phyloP scores from a whole-genome alignment of 2,888 invertebrate species.

The Tipula lateralis region DNA sequence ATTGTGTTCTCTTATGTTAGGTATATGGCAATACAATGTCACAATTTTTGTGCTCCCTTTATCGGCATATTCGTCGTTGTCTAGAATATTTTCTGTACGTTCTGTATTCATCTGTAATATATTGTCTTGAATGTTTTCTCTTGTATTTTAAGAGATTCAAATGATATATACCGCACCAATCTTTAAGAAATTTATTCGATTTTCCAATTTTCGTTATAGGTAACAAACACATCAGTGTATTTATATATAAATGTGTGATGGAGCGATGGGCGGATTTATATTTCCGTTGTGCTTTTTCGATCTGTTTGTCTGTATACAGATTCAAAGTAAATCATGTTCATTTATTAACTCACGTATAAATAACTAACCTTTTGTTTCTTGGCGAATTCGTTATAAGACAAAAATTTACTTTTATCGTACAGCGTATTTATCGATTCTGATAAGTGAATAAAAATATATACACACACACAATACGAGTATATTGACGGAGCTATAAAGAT shows the following conservation, averaged over 20 bases:
- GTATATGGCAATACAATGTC: background rate
- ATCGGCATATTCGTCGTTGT: background rate
- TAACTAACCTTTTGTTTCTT: background rate
- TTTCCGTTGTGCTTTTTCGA: background rate
- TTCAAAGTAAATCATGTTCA: background rate
- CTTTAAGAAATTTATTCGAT: conserved; percentile 1
- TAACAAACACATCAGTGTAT: background rate
- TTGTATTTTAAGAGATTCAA: background rate
- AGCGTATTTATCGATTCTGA: background rate
- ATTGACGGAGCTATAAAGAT: background rate
- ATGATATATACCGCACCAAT: background rate
- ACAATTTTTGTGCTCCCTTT: background rate
- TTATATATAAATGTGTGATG: background rate
- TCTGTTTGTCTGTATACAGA: background rate
- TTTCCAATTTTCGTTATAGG: background rate
- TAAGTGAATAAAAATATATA: background rate
- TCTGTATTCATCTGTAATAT: background rate
- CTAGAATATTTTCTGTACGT: background rate
- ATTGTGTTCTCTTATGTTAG: background rate
- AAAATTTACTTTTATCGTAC: background rate
- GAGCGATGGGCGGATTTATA: conserved; percentile 1
- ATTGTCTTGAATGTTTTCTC: background rate
- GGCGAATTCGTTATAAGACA: background rate
- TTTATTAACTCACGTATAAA: conserved; percentile 24
- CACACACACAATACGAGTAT: background rate